Percentiles rank a stretch among this genome's conserved stretches.
Conservation (phyloP, 2,113 vertebrate species). For the Tachuris rubrigastra region DNA sequence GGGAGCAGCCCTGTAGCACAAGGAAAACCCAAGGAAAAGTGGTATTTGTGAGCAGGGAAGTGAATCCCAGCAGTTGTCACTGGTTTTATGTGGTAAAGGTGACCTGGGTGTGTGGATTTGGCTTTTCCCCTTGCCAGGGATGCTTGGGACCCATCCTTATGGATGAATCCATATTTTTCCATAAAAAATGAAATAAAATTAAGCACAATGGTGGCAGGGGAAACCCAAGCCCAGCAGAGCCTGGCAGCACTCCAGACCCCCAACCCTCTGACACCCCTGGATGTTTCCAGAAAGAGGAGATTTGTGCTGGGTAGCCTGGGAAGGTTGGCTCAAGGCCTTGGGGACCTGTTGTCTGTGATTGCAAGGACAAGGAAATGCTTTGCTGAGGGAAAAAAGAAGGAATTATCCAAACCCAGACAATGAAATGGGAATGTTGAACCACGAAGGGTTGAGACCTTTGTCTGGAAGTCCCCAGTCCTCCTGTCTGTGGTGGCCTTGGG, state of each 20-base stretch:
- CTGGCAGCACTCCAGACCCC: not conserved
- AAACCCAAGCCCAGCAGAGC: not conserved
- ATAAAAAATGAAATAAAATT: not conserved
- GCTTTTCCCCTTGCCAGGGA: not conserved
- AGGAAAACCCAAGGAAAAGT: not conserved
- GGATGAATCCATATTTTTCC: not conserved
- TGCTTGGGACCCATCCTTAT: not conserved
- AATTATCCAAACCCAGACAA: fast-evolving
- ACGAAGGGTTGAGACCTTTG: not conserved
- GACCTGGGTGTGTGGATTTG: not conserved
- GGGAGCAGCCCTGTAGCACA: not conserved
- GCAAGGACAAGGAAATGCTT: not conserved
- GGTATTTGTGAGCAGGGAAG: not conserved
- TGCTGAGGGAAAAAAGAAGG: not conserved
- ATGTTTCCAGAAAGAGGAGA: not conserved
- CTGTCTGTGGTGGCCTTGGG: not conserved
- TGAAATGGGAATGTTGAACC: not conserved
- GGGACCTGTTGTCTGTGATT: fast-evolving
- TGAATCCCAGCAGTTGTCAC: not conserved
- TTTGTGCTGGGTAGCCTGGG: not conserved
- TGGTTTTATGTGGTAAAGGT: not conserved
- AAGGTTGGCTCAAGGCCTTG: not conserved
- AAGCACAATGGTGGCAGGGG: not conserved
- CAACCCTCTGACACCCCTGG: not conserved
- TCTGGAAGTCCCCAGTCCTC: not conserved